These are phyloP conservation scores for Cataglyphis albicans DNA, from an alignment of 2,888 invertebrate genomes.

Conservation along the genomic window DNA sequence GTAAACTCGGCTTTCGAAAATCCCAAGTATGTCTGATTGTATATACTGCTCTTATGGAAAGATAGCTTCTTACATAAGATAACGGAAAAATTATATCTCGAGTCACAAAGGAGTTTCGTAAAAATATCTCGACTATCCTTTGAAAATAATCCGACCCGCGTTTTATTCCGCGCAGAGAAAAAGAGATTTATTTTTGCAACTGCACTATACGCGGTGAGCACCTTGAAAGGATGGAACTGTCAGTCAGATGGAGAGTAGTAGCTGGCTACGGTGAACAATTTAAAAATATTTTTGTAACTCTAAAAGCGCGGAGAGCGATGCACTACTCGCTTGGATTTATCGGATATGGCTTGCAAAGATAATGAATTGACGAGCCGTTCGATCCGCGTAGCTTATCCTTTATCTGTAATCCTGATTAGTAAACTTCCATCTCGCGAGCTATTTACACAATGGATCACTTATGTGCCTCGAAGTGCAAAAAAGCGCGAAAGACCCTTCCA, in stretches of 20 bases:
- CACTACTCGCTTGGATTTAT: slow-evolving; percentile 32
- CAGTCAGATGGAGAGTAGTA: neutral
- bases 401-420: slow-evolving; percentile 39
- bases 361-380: slow-evolving; percentile 40
- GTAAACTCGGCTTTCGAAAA: slow-evolving; percentile 14
- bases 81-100: slow-evolving; percentile 50
- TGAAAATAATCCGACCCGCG: slow-evolving; percentile 35
- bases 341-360: slow-evolving; percentile 39
- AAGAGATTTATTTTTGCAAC: slow-evolving; percentile 43
- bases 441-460: slow-evolving; percentile 48
- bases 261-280: slow-evolving; percentile 9
- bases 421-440: slow-evolving; percentile 43
- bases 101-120: slow-evolving; percentile 23
- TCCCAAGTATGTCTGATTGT: slow-evolving; percentile 16
- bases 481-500: slow-evolving; percentile 46
- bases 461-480: slow-evolving; percentile 37
- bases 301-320: neutral
- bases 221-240: neutral
- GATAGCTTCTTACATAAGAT: slow-evolving; percentile 43
- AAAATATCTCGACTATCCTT: slow-evolving; percentile 41
- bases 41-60: slow-evolving; percentile 26
- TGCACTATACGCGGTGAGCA: neutral
- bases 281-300: slow-evolving; percentile 37
- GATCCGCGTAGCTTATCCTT: slow-evolving; percentile 27
- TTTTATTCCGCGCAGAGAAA: slow-evolving; percentile 16